phyloP scores from a whole-genome alignment of 2,888 invertebrate species.

The Lasioglossum vierecki region DNA sequence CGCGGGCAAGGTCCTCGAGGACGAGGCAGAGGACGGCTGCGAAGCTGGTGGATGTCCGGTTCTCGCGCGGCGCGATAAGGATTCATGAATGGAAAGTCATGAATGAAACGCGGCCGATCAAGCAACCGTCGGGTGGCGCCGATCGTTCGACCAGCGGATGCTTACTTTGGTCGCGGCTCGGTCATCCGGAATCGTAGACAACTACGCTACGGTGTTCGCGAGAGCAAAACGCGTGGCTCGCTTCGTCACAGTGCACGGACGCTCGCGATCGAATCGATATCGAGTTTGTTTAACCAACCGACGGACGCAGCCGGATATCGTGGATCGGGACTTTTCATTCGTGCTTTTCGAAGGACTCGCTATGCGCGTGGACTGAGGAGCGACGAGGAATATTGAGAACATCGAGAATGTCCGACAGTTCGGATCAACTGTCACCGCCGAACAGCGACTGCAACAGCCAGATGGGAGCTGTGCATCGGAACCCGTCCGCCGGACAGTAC shows the following conservation, averaged over 20 bases:
- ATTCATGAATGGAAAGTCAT: slow-evolving; percentile 58
- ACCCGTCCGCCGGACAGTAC: slow-evolving; percentile 64
- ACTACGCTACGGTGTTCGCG: no score
- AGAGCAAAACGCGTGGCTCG: background rate
- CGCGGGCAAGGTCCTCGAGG: background rate
- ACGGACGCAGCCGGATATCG: slow-evolving; percentile 13
- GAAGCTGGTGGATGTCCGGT: background rate
- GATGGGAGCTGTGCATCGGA: slow-evolving; percentile 78
- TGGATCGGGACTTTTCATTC: background rate
- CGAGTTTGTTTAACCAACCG: slow-evolving; percentile 32
- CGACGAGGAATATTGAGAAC: slow-evolving; percentile 9
- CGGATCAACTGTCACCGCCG: slow-evolving; percentile 81
- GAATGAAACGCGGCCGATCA: slow-evolving; percentile 67
- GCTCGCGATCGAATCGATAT: background rate
- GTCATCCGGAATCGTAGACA: slow-evolving; percentile 42
- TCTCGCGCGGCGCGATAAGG: background rate
- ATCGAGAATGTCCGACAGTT: slow-evolving; percentile 79
- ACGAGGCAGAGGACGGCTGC: background rate
- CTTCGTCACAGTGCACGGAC: no score
- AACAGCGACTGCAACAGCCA: slow-evolving; percentile 81
- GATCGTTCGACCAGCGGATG: slow-evolving; percentile 63
- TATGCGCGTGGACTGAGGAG: slow-evolving; percentile 19
- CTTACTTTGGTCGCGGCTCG: slow-evolving; percentile 52
- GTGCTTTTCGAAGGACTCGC: background rate
- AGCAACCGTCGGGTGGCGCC: slow-evolving; percentile 50